A percentile compares a stretch with the other conserved stretches of the same genome.
Evolutionary conservation across 2,888 invertebrate species (phyloP).

Genomic region (Agrochola circellaris): DNA sequence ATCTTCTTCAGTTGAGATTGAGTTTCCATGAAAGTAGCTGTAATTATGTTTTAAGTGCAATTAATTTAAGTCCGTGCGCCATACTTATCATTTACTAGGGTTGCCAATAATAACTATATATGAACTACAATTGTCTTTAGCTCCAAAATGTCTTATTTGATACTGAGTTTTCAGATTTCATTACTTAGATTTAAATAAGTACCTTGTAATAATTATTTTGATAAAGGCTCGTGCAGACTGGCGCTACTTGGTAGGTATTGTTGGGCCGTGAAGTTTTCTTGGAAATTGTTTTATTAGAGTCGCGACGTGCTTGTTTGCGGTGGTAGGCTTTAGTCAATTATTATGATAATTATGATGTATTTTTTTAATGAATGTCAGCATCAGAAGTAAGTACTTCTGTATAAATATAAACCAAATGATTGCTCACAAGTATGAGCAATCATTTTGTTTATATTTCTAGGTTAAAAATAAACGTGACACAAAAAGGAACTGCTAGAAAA

Average conservation of each 20-base stretch:
- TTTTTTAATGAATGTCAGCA: no score
- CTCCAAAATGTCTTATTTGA: background rate
- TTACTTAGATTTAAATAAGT: background rate
- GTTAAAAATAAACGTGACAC: background rate
- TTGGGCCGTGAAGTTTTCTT: no score
- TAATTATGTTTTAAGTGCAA: constrained; percentile 28
- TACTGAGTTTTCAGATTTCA: background rate
- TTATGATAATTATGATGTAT: background rate
- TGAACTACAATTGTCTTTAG: background rate
- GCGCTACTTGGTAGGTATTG: no score
- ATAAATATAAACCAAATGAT: no score
- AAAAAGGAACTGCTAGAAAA: background rate
- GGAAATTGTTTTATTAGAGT: no score
- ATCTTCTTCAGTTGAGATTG: constrained; percentile 19
- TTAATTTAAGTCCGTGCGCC: background rate
- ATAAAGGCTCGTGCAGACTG: no score
- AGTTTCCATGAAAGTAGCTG: constrained; percentile 4
- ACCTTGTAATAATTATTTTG: no score
- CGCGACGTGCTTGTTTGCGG: no score
- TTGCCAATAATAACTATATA: background rate
- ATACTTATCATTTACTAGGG: constrained; percentile 1
- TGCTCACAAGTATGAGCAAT: no score
- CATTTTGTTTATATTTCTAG: background rate
- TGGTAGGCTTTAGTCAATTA: no score
- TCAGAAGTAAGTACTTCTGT: no score